These are phyloP conservation scores for Dolichoris vasculosae DNA, from an alignment of 1,140 invertebrate genomes.

Conservation along the genomic window DNA sequence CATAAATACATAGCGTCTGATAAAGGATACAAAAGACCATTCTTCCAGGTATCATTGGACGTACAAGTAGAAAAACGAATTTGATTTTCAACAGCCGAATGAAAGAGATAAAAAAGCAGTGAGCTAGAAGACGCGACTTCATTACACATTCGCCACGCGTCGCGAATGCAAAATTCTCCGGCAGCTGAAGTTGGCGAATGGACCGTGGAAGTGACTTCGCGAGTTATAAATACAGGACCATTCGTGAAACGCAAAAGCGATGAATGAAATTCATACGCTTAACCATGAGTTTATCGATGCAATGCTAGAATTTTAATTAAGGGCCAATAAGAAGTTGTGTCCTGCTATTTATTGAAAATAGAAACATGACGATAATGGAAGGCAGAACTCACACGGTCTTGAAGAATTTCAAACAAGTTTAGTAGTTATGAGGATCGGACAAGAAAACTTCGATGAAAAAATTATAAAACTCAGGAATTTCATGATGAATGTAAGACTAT, in stretches of 20 bases:
- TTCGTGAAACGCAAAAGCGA: background rate
- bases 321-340: background rate
- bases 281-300: background rate
- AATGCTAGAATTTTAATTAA: background rate
- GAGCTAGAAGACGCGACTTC: background rate
- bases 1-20: background rate
- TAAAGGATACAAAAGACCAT: background rate
- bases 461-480: background rate
- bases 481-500: too few relatives aligned
- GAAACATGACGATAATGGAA: background rate
- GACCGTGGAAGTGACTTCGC: conserved; percentile 10
- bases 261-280: conserved; percentile 22
- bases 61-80: background rate
- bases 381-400: too few relatives aligned
- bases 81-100: background rate
- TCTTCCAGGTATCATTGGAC: background rate
- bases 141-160: conserved; percentile 3
- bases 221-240: conserved; percentile 36
- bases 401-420: background rate
- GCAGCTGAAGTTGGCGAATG: conserved; percentile 16
- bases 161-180: conserved; percentile 27
- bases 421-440: background rate
- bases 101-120: background rate
- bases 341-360: background rate
- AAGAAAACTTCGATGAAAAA: background rate